phyloP scores from a whole-genome alignment of 1,140 invertebrate genomes.

The Zaprionus gabonicus region DNA sequence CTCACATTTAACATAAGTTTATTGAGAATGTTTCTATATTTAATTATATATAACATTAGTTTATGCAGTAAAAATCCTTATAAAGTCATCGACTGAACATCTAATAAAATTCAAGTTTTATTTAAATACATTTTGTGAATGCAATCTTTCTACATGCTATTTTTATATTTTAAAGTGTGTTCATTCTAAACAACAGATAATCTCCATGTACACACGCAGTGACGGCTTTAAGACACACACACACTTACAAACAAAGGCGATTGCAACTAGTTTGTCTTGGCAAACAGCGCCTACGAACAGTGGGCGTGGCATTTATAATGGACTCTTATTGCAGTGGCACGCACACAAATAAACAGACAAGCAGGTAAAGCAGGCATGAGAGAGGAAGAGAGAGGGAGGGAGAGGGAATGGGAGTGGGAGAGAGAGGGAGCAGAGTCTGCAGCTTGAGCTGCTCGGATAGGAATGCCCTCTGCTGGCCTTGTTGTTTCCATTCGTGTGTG shows the following conservation, averaged over 20 bases:
- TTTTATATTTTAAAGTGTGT: neutral
- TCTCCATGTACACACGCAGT: neutral
- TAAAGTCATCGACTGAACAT: no score
- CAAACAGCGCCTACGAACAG: slow-evolving; percentile 9
- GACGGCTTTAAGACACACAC: neutral
- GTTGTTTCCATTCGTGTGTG: slow-evolving; percentile 5
- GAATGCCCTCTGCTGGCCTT: slow-evolving; percentile 4
- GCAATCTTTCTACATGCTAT: neutral
- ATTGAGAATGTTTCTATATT: no score
- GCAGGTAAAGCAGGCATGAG: neutral
- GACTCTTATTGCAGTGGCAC: slow-evolving; percentile 51
- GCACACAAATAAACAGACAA: slow-evolving; percentile 13
- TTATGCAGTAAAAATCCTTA: no score
- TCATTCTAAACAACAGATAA: neutral
- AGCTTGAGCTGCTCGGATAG: neutral
- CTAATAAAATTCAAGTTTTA: no score
- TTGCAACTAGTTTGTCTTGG: slow-evolving; percentile 9
- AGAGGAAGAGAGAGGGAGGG: neutral
- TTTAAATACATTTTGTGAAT: no score
- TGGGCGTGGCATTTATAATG: slow-evolving; percentile 61
- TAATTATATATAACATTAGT: no score
- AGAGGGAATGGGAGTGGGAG: neutral
- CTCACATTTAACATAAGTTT: no score
- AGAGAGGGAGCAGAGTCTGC: neutral
- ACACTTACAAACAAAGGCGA: slow-evolving; percentile 9